Conservation (phyloP, 2,888 invertebrate genomes). For the Drosophila peninsularis region DNA sequence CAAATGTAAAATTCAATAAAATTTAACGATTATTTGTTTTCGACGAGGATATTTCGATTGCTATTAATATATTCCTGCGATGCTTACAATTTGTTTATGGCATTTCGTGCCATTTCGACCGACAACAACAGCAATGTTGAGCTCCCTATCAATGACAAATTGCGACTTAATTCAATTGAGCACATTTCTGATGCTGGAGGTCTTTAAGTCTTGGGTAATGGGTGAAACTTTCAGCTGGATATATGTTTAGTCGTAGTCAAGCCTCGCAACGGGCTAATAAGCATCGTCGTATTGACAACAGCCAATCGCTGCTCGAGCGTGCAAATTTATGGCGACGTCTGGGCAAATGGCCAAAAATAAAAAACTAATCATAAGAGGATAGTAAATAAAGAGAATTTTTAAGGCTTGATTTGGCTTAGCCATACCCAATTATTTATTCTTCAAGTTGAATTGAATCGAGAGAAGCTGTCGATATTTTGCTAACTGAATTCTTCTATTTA, state of each 20-base stretch:
- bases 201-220: conserved; percentile 41
- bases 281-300: conserved; percentile 26
- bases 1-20: conserved; percentile 55
- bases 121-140: neutral
- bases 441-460: neutral
- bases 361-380: conserved; percentile 35
- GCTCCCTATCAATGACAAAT: conserved; percentile 53
- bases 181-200: conserved; percentile 30
- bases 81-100: conserved; percentile 60
- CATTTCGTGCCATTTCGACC: conserved; percentile 37
- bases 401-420: conserved; percentile 1
- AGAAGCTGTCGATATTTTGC: conserved; percentile 18
- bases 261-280: conserved; percentile 8
- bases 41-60: conserved; percentile 54
- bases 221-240: conserved; percentile 27
- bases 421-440: neutral
- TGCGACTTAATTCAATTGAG: conserved; percentile 68
- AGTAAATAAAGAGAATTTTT: conserved; percentile 8
- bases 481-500: conserved; percentile 37
- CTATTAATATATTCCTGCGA: conserved; percentile 52
- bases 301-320: conserved; percentile 47
- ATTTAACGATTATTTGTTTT: conserved; percentile 72
- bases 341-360: conserved; percentile 47
- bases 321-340: conserved; percentile 56
- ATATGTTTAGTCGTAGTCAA: neutral